Conservation (phyloP, 2,797 vertebrate species). For the Eurystomus glaucurus region DNA sequence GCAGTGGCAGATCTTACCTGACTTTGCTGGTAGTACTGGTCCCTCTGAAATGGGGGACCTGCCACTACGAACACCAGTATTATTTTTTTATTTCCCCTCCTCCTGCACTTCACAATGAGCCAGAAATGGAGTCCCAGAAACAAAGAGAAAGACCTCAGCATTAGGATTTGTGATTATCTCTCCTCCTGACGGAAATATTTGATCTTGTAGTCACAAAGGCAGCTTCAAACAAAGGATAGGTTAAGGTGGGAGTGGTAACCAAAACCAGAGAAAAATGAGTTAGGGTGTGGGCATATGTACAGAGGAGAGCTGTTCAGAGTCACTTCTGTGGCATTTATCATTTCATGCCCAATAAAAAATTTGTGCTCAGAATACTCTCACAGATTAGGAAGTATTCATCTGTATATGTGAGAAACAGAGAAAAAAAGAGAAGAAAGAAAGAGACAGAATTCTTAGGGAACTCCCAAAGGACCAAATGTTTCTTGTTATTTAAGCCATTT, state of each 20-base stretch:
- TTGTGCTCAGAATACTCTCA: neutral
- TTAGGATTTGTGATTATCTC: neutral
- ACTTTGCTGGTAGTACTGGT: neutral
- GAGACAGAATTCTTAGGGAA: neutral
- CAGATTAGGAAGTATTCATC: neutral
- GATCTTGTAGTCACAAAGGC: neutral
- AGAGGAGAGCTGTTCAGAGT: neutral
- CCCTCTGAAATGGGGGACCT: neutral
- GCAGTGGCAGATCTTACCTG: neutral
- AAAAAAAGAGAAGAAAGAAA: neutral
- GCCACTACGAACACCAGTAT: neutral
- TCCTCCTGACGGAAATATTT: neutral
- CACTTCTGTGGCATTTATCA: neutral
- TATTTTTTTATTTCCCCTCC: accelerated
- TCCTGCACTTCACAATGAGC: neutral
- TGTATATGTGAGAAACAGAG: neutral
- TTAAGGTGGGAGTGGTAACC: neutral
- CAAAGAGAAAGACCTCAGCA: neutral
- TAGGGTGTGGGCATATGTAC: neutral
- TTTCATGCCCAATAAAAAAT: neutral
- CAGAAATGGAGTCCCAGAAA: neutral
- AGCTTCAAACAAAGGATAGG: neutral
- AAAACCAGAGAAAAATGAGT: neutral
- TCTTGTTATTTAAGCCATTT: neutral
- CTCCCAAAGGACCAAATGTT: neutral